phyloP scores from a whole-genome alignment of 2,888 invertebrate species.

The Meteorus colon region DNA sequence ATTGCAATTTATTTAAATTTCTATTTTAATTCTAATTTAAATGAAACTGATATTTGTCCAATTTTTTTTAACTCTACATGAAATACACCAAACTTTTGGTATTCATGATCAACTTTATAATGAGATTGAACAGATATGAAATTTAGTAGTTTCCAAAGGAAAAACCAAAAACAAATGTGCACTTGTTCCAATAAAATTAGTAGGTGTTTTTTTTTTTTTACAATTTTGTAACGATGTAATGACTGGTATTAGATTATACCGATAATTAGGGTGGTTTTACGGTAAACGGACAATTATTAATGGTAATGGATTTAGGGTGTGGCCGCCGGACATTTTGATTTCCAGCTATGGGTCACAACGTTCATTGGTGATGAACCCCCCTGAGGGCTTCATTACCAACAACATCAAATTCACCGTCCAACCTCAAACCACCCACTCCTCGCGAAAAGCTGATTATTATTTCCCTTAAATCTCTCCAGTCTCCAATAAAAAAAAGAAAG shows the following conservation, averaged over 20 bases:
- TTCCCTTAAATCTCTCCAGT: not conserved
- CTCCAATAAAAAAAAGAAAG: not conserved
- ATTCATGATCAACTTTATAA: no score
- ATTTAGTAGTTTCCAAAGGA: no score
- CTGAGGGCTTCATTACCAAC: constrained; percentile 41
- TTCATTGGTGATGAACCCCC: constrained; percentile 35
- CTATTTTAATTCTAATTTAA: no score
- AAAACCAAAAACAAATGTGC: no score
- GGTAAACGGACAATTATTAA: constrained; percentile 45
- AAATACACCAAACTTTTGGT: no score
- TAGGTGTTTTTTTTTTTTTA: not conserved
- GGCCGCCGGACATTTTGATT: constrained; percentile 44
- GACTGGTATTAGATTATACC: constrained; percentile 20
- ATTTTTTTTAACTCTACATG: no score
- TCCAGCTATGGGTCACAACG: constrained; percentile 36
- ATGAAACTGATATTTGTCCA: no score
- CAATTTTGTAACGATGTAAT: not conserved
- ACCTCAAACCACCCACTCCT: constrained; percentile 6
- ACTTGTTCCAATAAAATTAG: no score
- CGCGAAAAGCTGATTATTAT: constrained; percentile 23
- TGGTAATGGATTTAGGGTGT: constrained; percentile 44
- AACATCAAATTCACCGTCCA: constrained; percentile 28
- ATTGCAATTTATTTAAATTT: no score
- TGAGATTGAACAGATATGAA: no score
- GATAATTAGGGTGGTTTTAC: constrained; percentile 30